phyloP scores from a whole-genome alignment of 2,797 vertebrate genomes.

The Siniperca obscura region DNA sequence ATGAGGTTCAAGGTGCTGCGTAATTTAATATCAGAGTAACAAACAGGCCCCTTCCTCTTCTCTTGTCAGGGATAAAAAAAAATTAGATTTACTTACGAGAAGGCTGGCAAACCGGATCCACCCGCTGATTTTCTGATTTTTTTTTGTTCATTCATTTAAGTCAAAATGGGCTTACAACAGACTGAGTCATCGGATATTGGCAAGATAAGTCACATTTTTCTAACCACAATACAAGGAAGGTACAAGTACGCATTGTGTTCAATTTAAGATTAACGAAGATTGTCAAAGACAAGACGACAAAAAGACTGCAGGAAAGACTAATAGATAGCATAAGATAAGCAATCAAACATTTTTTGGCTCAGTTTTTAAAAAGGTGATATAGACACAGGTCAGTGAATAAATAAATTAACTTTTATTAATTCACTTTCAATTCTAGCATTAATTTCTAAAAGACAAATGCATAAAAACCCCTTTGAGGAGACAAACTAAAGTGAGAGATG shows the following conservation, averaged over 20 bases:
- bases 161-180: not conserved
- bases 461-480: not conserved
- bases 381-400: not conserved
- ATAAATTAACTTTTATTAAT: not conserved
- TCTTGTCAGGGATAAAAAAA: constrained; percentile 25
- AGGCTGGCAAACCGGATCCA: constrained; percentile 35
- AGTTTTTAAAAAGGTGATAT: not conserved
- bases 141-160: constrained; percentile 6
- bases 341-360: not conserved
- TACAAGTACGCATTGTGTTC: not conserved
- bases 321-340: not conserved
- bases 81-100: constrained; percentile 51
- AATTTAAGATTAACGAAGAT: not conserved
- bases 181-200: constrained; percentile 49
- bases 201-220: not conserved
- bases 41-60: constrained; percentile 54
- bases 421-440: no score
- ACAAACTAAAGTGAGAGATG: not conserved
- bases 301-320: not conserved
- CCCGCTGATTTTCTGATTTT: not conserved
- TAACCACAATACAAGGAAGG: constrained; percentile 37
- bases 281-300: not conserved
- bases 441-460: not conserved
- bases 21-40: constrained; percentile 66
- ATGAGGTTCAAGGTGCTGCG: constrained; percentile 54